Percentiles rank a stretch among this genome's conserved stretches.
phyloP scores from a whole-genome alignment of 2,888 invertebrate genomes.

The Rotaria magnacalcarata region DNA sequence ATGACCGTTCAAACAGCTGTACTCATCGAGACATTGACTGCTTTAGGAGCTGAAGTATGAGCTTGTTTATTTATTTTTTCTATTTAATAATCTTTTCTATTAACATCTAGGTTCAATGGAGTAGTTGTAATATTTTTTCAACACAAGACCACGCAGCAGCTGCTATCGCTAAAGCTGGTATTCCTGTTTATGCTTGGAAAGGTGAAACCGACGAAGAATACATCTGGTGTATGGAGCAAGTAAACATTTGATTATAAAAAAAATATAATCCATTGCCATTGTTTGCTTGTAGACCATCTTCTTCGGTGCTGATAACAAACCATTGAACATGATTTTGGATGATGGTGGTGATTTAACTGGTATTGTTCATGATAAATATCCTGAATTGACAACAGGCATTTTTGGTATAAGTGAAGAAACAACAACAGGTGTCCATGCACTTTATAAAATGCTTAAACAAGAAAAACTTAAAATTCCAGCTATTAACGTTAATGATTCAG shows the following conservation, averaged over 20 bases:
- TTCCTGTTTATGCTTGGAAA: slow-evolving; percentile 98
- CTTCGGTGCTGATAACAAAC: slow-evolving; percentile 75
- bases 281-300: slow-evolving; percentile 64
- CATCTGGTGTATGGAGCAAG: slow-evolving; percentile 93
- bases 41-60: slow-evolving; percentile 80
- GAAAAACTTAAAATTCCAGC: slow-evolving; percentile 83
- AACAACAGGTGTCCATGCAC: slow-evolving; percentile 95
- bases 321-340: slow-evolving; percentile 93
- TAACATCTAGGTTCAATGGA: slow-evolving; percentile 73
- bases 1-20: slow-evolving; percentile 99
- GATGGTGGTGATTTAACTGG: slow-evolving; percentile 98
- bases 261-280: too few species aligned
- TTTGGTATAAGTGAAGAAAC: slow-evolving; percentile 94
- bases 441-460: slow-evolving; percentile 86
- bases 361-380: slow-evolving; percentile 80
- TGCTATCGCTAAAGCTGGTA: slow-evolving; percentile 86
- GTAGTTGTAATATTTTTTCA: slow-evolving; percentile 98
- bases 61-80: too few species aligned
- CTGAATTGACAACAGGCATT: slow-evolving; percentile 67
- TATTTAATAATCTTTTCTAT: too few species aligned
- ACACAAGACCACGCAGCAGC: slow-evolving; percentile 98
- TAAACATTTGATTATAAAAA: not conserved
- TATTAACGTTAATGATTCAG: slow-evolving; percentile 98
- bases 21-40: slow-evolving; percentile 88
- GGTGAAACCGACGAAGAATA: slow-evolving; percentile 99